Percentiles rank a stretch among this genome's conserved stretches.
phyloP scores from a whole-genome alignment of 2,113 vertebrate species.

The Rhipidura dahli region DNA sequence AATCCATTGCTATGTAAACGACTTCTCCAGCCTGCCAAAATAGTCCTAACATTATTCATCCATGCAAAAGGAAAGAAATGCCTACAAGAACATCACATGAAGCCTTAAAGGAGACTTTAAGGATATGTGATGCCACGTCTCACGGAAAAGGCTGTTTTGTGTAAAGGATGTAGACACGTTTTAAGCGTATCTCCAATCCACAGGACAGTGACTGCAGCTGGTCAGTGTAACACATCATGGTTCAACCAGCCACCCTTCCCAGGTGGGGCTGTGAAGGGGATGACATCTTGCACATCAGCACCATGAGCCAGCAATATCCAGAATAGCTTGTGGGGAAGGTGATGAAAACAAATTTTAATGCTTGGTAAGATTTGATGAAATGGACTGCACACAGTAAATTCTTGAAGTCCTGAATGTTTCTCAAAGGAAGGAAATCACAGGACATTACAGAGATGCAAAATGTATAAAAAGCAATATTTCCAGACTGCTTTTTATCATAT shows the following conservation, averaged over 20 bases:
- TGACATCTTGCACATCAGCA: not conserved
- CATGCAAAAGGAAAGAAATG: not conserved
- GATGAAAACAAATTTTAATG: not conserved
- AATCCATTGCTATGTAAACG: not conserved
- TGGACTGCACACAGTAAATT: not conserved
- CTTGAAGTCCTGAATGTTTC: not conserved
- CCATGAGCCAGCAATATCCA: fast-evolving
- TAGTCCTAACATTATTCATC: not conserved
- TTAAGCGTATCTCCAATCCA: not conserved
- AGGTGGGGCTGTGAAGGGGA: fast-evolving
- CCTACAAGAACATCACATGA: not conserved
- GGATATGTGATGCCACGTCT: not conserved
- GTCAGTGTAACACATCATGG: not conserved
- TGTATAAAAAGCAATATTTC: not conserved
- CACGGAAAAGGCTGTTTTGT: not conserved
- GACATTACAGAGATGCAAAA: not conserved
- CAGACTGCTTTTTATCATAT: not conserved
- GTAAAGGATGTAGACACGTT: not conserved
- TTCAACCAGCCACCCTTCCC: not conserved
- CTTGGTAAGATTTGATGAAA: not conserved
- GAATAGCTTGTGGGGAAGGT: not conserved
- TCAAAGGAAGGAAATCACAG: not conserved
- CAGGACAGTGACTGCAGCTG: not conserved
- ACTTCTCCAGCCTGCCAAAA: not conserved
- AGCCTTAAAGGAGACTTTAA: not conserved